Evolutionary conservation across 2,888 invertebrate genomes (phyloP).

Genomic region (Athetis lepigone): DNA sequence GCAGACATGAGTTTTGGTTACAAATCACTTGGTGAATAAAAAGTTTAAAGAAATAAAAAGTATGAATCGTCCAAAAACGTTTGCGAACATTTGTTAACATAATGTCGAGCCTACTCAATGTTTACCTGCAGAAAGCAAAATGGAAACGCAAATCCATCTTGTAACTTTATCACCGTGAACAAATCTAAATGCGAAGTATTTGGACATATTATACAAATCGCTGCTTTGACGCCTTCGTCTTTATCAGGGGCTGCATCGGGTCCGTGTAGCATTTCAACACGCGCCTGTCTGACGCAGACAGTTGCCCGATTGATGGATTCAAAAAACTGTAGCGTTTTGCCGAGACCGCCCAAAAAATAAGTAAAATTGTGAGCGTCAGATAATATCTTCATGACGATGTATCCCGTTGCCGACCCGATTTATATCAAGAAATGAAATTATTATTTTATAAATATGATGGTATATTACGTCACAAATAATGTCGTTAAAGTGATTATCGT

Average conservation of each 20-base stretch:
- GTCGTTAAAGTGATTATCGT: constrained; percentile 38
- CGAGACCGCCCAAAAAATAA: constrained; percentile 70
- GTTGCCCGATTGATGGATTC: constrained; percentile 72
- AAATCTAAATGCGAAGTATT: constrained; percentile 80
- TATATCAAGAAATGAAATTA: constrained; percentile 53
- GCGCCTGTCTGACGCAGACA: constrained; percentile 55
- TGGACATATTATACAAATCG: constrained; percentile 83
- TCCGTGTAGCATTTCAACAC: constrained; percentile 75
- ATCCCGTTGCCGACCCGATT: constrained; percentile 55
- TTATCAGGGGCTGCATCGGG: constrained; percentile 78
- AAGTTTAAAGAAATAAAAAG: constrained; percentile 56
- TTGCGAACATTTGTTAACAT: constrained; percentile 60
- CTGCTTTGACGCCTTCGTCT: constrained; percentile 79
- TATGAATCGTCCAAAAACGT: constrained; percentile 47
- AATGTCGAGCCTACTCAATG: constrained; percentile 45
- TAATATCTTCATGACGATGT: constrained; percentile 65
- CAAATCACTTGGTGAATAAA: constrained; percentile 63
- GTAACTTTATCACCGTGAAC: constrained; percentile 71
- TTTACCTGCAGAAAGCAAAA: constrained; percentile 52
- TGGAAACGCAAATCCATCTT: constrained; percentile 69
- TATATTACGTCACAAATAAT: constrained; percentile 42
- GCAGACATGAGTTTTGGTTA: constrained; percentile 54
- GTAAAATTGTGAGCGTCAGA: constrained; percentile 64
- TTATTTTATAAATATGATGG: constrained; percentile 38
- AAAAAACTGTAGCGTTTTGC: constrained; percentile 61